phyloP scores from a whole-genome alignment of 53 echinoderm and acorn worm genomes.

The Echinometra lucunter region DNA sequence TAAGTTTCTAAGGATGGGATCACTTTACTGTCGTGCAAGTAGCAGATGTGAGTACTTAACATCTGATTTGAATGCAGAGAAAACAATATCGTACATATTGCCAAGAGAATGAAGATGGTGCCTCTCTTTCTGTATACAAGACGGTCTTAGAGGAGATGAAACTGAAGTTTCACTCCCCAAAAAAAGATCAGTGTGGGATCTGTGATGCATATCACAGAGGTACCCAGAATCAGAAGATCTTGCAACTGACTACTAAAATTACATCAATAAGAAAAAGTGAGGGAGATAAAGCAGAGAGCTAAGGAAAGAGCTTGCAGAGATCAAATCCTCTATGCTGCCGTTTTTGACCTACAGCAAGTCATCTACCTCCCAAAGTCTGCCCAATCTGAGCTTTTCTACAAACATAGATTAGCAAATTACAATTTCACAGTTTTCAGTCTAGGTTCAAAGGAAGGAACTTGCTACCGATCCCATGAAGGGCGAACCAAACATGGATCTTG shows the following conservation, averaged over 20 bases:
- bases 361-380: slow-evolving; percentile 70
- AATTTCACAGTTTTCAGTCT: slow-evolving; percentile 81
- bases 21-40: slow-evolving; percentile 67
- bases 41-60: slow-evolving; percentile 55
- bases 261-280: slow-evolving; percentile 67
- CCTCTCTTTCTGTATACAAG: slow-evolving; percentile 45
- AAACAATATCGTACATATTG: slow-evolving; percentile 56
- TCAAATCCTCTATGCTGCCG: slow-evolving; percentile 66
- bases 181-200: slow-evolving; percentile 77
- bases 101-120: slow-evolving; percentile 28
- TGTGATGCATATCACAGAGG: slow-evolving; percentile 75
- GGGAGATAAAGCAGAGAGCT: slow-evolving; percentile 60
- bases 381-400: slow-evolving; percentile 76
- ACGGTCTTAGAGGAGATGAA: slow-evolving; percentile 39
- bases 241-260: slow-evolving; percentile 25
- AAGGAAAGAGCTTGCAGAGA: slow-evolving; percentile 61
- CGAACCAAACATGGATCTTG: slow-evolving; percentile 70
- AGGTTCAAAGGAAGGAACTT: slow-evolving; percentile 63
- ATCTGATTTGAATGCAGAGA: slow-evolving; percentile 63
- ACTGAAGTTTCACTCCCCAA: slow-evolving; percentile 72
- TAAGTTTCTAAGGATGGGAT: slow-evolving; percentile 62
- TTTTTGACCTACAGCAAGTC: slow-evolving; percentile 81
- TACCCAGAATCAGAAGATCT: slow-evolving; percentile 31
- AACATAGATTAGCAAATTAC: slow-evolving; percentile 70
- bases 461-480: slow-evolving; percentile 76